Evolutionary conservation across 2,113 vertebrate genomes (phyloP).

Genomic region (Prietella phreatophila): DNA sequence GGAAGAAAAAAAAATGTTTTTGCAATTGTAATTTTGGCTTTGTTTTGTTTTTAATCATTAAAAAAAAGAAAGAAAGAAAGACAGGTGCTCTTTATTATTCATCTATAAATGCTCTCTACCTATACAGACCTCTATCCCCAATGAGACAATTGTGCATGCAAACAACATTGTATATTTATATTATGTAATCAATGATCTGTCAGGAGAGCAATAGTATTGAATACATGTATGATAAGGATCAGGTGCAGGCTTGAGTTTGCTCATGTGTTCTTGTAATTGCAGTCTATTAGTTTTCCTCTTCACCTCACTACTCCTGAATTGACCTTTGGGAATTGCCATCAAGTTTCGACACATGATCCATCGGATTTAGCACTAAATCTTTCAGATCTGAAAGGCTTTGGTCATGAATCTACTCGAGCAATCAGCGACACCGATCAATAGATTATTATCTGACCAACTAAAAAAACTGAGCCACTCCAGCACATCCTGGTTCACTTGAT

Average conservation of each 20-base stretch:
- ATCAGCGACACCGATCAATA: neutral
- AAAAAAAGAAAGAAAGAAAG: too few species aligned
- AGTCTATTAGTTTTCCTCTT: neutral
- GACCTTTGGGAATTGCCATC: neutral
- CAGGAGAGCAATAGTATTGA: neutral
- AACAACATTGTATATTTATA: neutral
- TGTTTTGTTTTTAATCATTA: neutral
- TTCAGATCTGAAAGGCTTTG: slow-evolving; percentile 1
- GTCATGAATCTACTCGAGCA: neutral
- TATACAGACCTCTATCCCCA: neutral
- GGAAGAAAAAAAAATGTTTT: neutral
- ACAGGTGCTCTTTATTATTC: neutral
- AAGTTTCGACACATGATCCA: neutral
- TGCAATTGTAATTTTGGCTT: too few species aligned
- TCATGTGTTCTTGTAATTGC: neutral
- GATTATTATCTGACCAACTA: slow-evolving; percentile 6
- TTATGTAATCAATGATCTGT: neutral
- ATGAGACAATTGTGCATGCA: neutral
- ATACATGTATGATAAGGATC: neutral
- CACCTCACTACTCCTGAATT: neutral
- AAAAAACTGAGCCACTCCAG: neutral
- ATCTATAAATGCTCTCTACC: neutral
- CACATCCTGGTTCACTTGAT: neutral
- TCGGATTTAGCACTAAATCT: neutral
- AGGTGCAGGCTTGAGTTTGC: neutral